These are phyloP conservation scores for Synanceia verrucosa DNA, from an alignment of 2,797 vertebrate genomes.

Conservation along the genomic window DNA sequence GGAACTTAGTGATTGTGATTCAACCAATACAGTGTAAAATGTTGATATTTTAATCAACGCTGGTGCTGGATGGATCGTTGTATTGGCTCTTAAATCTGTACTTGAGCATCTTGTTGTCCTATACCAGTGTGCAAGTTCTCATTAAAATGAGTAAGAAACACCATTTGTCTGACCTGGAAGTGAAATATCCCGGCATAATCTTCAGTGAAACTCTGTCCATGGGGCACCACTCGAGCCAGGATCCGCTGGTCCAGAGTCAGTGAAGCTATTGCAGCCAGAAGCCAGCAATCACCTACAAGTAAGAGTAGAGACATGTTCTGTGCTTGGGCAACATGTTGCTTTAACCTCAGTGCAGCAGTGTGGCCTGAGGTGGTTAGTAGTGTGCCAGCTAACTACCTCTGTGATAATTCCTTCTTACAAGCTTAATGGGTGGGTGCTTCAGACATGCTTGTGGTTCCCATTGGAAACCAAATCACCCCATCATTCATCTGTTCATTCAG, in stretches of 20 bases:
- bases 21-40: not conserved
- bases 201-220: slow-evolving; percentile 77
- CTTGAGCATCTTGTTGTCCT: not conserved
- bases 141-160: not conserved
- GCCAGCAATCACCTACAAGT: slow-evolving; percentile 84
- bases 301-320: not conserved
- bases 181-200: slow-evolving; percentile 85
- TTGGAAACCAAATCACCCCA: not conserved
- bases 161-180: slow-evolving; percentile 74
- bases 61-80: not conserved
- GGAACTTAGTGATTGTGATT: not conserved
- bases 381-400: not conserved
- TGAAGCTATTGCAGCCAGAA: slow-evolving; percentile 85
- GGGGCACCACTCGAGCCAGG: slow-evolving; percentile 79
- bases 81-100: not conserved
- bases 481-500: not conserved
- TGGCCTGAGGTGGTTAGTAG: too few species aligned
- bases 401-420: not conserved
- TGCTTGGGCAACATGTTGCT: not conserved
- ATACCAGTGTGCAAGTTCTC: not conserved
- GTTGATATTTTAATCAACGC: not conserved
- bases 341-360: not conserved
- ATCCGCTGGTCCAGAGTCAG: slow-evolving; percentile 81
- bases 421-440: not conserved
- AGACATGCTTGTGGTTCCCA: not conserved